Conservation (phyloP, 2,797 vertebrate species). For the Pempheris klunzingeri region DNA sequence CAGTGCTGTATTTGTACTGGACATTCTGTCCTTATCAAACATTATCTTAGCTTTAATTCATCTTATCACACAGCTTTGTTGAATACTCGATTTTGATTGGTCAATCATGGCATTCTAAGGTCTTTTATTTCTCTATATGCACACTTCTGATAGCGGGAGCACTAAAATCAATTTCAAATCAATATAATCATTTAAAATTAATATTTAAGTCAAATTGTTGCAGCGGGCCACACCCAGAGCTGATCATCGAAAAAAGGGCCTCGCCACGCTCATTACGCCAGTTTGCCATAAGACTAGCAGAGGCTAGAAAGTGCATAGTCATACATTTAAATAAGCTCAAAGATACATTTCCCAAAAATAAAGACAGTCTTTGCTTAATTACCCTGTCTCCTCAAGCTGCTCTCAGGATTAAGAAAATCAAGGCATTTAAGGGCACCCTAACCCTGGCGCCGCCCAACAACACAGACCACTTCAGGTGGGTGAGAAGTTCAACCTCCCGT, state of each 20-base stretch:
- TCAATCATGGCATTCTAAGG: too few relatives aligned
- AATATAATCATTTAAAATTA: too few relatives aligned
- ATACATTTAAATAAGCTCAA: not conserved
- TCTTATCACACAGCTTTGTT: not conserved
- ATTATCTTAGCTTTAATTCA: not conserved
- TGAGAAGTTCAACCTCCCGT: conserved; percentile 88
- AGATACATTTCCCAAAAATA: not conserved
- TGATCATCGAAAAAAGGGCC: too few relatives aligned
- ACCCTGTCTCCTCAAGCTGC: not conserved
- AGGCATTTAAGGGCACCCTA: too few relatives aligned
- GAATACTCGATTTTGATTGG: too few relatives aligned
- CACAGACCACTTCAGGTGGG: conserved; percentile 65
- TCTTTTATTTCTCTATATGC: too few relatives aligned
- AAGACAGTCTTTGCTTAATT: not conserved
- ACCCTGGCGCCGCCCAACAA: not conserved
- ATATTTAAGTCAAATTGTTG: too few relatives aligned
- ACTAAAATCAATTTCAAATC: too few relatives aligned
- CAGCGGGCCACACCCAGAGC: too few relatives aligned
- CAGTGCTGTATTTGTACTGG: too few relatives aligned
- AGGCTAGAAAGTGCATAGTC: conserved; percentile 14
- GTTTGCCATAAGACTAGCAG: not conserved
- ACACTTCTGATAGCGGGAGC: too few relatives aligned
- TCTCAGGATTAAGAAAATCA: not conserved
- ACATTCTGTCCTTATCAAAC: not conserved
- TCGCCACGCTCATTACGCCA: not conserved